phyloP scores from a whole-genome alignment of 2,113 vertebrate genomes.

The Pungitius pungitius region DNA sequence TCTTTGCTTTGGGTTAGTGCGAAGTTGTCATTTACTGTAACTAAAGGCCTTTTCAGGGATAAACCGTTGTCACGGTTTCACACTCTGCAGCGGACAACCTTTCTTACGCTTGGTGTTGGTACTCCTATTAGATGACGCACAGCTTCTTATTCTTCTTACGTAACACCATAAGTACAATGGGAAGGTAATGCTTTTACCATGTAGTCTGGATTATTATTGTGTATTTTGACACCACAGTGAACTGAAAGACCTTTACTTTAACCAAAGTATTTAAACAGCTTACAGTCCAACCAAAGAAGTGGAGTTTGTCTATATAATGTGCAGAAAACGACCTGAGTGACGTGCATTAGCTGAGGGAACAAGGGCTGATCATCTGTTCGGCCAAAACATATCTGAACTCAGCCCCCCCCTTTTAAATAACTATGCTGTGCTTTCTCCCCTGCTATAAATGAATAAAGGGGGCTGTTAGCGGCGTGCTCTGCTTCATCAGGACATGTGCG shows the following conservation, averaged over 20 bases:
- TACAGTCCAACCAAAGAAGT: background rate
- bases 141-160: no score
- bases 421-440: conserved; percentile 38
- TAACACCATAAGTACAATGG: background rate
- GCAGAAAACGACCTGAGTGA: background rate
- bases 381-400: conserved; percentile 21
- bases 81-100: background rate
- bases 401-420: conserved; percentile 40
- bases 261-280: background rate
- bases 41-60: background rate
- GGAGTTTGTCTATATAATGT: background rate
- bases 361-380: background rate
- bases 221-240: background rate
- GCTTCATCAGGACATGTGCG: conserved; percentile 39
- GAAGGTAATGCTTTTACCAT: background rate
- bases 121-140: no score
- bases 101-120: background rate
- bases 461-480: conserved; percentile 50
- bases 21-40: background rate
- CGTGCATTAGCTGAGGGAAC: background rate
- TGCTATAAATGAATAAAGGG: conserved; percentile 65
- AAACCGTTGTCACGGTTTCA: background rate
- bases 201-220: background rate
- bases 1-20: background rate
- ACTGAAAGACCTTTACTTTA: background rate